phyloP scores from a whole-genome alignment of 2,888 invertebrate genomes.

The Drosophila setosimentum region DNA sequence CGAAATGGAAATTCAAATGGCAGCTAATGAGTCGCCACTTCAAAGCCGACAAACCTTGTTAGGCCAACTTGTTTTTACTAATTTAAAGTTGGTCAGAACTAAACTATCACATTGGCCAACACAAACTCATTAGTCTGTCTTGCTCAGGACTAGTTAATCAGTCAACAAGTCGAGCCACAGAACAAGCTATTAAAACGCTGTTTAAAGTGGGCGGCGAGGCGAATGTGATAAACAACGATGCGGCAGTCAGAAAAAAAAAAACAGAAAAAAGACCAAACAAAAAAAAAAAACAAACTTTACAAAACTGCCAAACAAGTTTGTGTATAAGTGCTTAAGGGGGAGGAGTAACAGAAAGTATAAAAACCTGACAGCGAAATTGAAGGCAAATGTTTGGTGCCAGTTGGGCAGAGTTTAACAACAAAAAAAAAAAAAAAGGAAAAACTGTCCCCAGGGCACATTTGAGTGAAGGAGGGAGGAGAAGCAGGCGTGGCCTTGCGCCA shows the following conservation, averaged over 20 bases:
- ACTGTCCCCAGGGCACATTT: conserved; percentile 70
- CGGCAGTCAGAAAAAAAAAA: conserved; percentile 21
- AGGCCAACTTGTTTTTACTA: conserved; percentile 29
- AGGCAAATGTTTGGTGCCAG: conserved; percentile 75
- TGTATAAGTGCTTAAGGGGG: conserved; percentile 4
- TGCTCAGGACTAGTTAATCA: conserved; percentile 57
- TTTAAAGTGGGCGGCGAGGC: conserved; percentile 30
- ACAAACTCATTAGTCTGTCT: conserved; percentile 27
- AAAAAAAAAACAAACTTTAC: conserved; percentile 12
- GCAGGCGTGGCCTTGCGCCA: conserved; percentile 33
- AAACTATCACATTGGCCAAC: conserved; percentile 34
- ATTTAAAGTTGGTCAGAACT: conserved; percentile 41
- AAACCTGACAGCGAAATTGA: conserved; percentile 65
- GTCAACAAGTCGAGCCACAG: conserved; percentile 67
- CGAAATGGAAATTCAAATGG: conserved; percentile 72
- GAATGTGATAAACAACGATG: conserved; percentile 36
- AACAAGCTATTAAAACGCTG: conserved; percentile 73
- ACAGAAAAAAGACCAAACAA: neutral
- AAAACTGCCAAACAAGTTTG: conserved; percentile 57
- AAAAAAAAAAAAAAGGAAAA: conserved; percentile 32
- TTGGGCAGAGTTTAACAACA: conserved; percentile 49
- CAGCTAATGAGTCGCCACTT: conserved; percentile 62
- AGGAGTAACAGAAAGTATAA: conserved; percentile 34
- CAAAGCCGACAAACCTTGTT: conserved; percentile 7
- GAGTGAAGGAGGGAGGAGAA: conserved; percentile 29